phyloP scores from a whole-genome alignment of 2,113 vertebrate genomes.

The Albula glossodonta region DNA sequence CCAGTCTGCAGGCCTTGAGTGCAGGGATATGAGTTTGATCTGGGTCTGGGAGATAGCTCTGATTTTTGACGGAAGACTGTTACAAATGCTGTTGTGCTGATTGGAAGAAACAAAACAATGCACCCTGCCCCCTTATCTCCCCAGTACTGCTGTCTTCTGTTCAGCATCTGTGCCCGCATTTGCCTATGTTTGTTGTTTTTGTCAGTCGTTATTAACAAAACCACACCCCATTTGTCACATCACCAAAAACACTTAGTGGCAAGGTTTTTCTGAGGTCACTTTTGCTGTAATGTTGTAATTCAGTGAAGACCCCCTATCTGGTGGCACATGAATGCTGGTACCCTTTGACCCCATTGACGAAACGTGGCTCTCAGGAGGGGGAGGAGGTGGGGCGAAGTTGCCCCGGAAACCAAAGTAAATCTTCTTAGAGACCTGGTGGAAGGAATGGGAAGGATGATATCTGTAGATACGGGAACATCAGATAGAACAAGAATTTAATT shows the following conservation, averaged over 20 bases:
- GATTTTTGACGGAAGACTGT: constrained; percentile 20
- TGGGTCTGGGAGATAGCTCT: constrained; percentile 38
- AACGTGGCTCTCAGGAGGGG: background rate
- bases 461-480: background rate
- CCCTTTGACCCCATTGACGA: constrained; percentile 11
- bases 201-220: background rate
- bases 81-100: background rate
- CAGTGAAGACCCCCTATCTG: background rate
- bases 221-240: background rate
- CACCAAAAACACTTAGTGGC: background rate
- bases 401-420: background rate
- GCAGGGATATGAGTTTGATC: constrained; percentile 50
- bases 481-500: background rate
- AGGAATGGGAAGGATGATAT: background rate
- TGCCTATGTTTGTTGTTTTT: background rate
- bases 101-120: constrained; percentile 16
- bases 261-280: background rate
- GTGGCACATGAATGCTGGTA: background rate
- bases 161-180: background rate
- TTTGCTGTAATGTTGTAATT: background rate
- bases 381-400: background rate
- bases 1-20: background rate
- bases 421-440: background rate
- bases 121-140: constrained; percentile 7
- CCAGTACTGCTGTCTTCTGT: background rate